Evolutionary conservation across 1,140 invertebrate species (phyloP).

Genomic region (Heliconius himera): DNA sequence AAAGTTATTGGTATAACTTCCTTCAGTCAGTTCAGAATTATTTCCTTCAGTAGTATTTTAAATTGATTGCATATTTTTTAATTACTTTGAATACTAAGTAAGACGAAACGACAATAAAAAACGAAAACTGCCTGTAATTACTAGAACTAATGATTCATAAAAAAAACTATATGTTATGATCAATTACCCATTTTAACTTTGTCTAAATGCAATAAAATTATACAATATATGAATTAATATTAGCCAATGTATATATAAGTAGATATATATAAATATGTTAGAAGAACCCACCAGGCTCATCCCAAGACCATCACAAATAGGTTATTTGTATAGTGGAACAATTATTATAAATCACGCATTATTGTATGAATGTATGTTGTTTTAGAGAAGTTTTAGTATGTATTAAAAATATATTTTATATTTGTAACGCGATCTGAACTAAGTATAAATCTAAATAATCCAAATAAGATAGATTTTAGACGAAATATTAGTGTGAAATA

Average conservation of each 20-base stretch:
- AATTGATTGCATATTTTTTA: too few relatives aligned
- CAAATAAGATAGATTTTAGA: too few relatives aligned
- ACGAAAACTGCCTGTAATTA: neutral
- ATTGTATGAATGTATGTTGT: neutral
- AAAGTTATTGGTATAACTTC: too few relatives aligned
- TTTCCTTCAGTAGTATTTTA: too few relatives aligned
- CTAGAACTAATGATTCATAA: neutral
- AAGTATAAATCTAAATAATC: too few relatives aligned
- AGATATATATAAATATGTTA: constrained; percentile 22
- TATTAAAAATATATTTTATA: too few relatives aligned
- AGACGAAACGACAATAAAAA: too few relatives aligned
- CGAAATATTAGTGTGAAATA: too few relatives aligned
- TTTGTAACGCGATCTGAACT: too few relatives aligned
- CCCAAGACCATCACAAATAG: constrained; percentile 38
- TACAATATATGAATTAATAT: neutral
- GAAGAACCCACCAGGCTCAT: constrained; percentile 45
- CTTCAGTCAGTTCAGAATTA: too few relatives aligned
- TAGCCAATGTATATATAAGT: neutral
- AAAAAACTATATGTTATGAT: neutral
- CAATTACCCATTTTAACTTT: neutral
- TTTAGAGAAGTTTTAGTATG: neutral
- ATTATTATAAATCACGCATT: constrained; percentile 21
- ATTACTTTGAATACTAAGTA: too few relatives aligned
- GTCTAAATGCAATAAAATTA: constrained; percentile 21
- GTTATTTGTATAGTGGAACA: constrained; percentile 18